A percentile compares a stretch with the other conserved stretches of the same genome.
These are phyloP conservation scores for Alligator mississippiensis DNA, from an alignment of 2,113 vertebrate genomes.

Conservation along the genomic window DNA sequence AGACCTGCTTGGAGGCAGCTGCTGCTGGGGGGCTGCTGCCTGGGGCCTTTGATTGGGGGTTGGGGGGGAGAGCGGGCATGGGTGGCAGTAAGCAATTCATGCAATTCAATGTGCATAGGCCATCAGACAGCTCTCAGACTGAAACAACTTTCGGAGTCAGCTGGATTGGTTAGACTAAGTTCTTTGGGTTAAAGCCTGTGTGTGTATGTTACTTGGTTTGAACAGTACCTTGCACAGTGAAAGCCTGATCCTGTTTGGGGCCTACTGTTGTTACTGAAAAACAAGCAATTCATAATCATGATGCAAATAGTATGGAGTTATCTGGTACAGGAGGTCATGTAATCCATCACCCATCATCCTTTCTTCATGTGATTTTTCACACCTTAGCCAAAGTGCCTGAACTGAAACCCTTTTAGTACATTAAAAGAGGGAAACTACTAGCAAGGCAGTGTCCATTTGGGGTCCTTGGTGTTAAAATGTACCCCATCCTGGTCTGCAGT, in stretches of 20 bases:
- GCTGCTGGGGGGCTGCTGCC: no score
- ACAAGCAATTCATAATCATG: background rate
- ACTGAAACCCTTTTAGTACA: background rate
- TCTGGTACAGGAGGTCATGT: background rate
- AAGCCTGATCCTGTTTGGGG: background rate
- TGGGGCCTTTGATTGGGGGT: no score
- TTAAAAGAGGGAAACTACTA: no score
- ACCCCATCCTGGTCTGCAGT: background rate
- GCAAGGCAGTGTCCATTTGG: background rate
- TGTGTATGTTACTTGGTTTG: background rate
- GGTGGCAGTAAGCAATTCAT: no score
- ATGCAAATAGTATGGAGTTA: background rate
- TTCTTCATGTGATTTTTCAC: background rate
- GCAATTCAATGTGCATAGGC: background rate
- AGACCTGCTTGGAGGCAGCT: no score
- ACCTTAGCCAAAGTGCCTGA: background rate
- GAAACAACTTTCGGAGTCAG: background rate
- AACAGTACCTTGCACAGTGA: background rate
- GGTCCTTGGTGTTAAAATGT: background rate
- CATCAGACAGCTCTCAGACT: background rate
- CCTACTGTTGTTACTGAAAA: background rate
- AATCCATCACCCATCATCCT: background rate
- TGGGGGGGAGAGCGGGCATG: no score
- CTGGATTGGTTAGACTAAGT: background rate
- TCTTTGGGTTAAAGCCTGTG: background rate